A percentile compares a stretch with the other conserved stretches of the same genome.
Evolutionary conservation across 2,797 vertebrate species (phyloP).

Genomic region (Numenius phaeopus): DNA sequence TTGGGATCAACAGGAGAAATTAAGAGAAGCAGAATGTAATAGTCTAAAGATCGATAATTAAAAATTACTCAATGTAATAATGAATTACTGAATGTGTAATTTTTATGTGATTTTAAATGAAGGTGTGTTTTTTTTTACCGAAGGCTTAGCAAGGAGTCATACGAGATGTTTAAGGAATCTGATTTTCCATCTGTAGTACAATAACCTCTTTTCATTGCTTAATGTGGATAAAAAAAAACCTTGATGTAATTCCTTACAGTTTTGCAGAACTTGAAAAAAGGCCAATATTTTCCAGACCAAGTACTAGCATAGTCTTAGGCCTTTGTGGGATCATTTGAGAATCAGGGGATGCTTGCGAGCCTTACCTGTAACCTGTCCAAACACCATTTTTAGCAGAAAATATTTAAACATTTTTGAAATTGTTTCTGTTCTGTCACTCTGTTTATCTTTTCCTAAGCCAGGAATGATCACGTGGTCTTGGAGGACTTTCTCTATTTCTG

Average conservation of each 20-base stretch:
- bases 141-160: not conserved
- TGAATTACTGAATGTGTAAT: too few species aligned
- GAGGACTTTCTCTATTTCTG: conserved; percentile 19
- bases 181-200: conserved; percentile 34
- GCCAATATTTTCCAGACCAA: not conserved
- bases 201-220: not conserved
- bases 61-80: too few species aligned
- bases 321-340: not conserved
- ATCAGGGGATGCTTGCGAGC: not conserved
- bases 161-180: conserved; percentile 1
- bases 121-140: not conserved
- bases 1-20: not conserved
- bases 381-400: not conserved
- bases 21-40: not conserved
- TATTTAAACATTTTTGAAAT: not conserved
- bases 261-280: not conserved
- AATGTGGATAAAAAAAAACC: not conserved
- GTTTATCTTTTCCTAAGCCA: conserved; percentile 1
- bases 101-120: too few species aligned
- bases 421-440: not conserved
- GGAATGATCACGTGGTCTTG: not conserved
- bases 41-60: not conserved
- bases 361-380: not conserved
- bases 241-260: conserved; percentile 20
- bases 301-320: not conserved